Evolutionary conservation across 2,797 vertebrate species (phyloP), one percentile per base, ranked within the genome.

Genomic region (Acrossocheilus wenchowensis): DNA sequence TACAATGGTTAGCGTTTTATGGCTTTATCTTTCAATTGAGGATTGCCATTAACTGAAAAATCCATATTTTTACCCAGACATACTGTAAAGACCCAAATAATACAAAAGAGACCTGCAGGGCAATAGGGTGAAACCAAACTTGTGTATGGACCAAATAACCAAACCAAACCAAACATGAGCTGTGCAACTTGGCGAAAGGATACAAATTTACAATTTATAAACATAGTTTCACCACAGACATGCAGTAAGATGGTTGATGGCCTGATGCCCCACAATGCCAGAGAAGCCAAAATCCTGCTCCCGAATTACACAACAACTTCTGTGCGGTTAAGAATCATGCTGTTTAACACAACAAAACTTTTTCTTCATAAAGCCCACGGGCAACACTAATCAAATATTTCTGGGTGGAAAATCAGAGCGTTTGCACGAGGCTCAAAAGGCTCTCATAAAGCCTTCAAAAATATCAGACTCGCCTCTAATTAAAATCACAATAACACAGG

Each of bases 401-500:
- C 79, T 82, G 77, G 45, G 60, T 82, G 50, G n/a, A 79, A 85
- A 81, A 80, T 50, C 81, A 60, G 19, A 57, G 30, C 14, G 26
- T 10, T 52, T 87, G 73, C 14, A 34, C 2, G 21, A 87, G 36
- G 69, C 60, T 41, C 62, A 77, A 26, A 71, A 81, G 68, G 34
- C 21, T 48, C 60, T 85, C 30, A 73, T 74, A 36, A 83, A 81
- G 39, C 82, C 90, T 91, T 74, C 88, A 89, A 92, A 92, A 89
- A 87, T 89, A 81, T 90, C 87, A 89, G 87, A 87, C 87, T 92
- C 89, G 87, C 91, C 92, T 94, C 90, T 91, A 89, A 94, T 93
- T 93, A 92, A 92, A 91, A 91, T 91, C 84, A 89, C 50, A 90
- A 92, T 87, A 92, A 79, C 26, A 8, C 50, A 30, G 50, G 12